Evolutionary conservation across 2,113 vertebrate genomes (phyloP).

Genomic region (Engraulis encrasicolus): DNA sequence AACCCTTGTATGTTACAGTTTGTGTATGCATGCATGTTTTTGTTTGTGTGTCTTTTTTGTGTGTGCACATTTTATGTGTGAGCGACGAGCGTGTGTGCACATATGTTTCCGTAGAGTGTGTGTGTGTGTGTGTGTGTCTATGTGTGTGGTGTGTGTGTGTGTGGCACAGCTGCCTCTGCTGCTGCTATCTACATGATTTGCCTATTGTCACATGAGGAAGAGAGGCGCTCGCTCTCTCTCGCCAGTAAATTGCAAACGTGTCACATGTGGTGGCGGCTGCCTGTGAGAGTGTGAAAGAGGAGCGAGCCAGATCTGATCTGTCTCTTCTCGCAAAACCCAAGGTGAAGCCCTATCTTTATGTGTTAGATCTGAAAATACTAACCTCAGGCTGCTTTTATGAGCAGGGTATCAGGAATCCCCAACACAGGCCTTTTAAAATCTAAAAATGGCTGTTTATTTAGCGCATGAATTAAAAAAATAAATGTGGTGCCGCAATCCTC

Average conservation of each 20-base stretch:
- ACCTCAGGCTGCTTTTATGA: not conserved
- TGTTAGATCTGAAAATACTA: not conserved
- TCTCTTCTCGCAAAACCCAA: not conserved
- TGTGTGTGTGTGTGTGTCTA: no score
- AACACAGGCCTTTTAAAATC: no score
- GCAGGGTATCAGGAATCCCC: not conserved
- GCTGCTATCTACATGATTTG: not conserved
- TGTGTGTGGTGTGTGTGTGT: constrained; percentile 37
- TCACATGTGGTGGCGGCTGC: not conserved
- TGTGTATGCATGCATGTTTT: no score
- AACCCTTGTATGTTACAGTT: no score
- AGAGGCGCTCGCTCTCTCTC: constrained; percentile 5
- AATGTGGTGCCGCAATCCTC: no score
- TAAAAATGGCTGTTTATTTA: no score
- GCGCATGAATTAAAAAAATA: no score
- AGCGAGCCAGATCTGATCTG: not conserved
- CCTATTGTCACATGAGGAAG: not conserved
- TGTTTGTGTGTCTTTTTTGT: no score
- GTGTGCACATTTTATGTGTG: no score
- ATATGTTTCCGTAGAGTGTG: no score
- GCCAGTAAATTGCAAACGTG: not conserved
- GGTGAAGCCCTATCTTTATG: not conserved
- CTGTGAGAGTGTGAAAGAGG: not conserved
- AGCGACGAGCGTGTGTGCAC: no score
- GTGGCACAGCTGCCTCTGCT: constrained; percentile 51